Percentiles rank a stretch among this genome's conserved stretches.
These are phyloP conservation scores for Dusona sp. DNA, from an alignment of 2,888 invertebrate genomes.

Conservation along the genomic window DNA sequence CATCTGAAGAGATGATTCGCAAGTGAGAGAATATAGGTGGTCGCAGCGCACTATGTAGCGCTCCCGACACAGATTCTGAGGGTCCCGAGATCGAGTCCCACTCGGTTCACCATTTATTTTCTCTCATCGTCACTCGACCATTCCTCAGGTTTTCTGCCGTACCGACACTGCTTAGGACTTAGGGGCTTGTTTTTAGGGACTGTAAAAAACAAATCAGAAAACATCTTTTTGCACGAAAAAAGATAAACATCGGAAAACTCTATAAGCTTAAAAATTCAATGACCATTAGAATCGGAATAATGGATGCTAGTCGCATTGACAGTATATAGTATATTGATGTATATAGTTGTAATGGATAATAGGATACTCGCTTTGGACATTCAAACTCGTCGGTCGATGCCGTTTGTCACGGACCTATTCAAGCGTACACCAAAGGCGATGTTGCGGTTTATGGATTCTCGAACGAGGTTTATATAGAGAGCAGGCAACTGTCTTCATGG, in stretches of 20 bases:
- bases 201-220: not conserved
- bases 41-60: no score
- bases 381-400: conserved; percentile 54
- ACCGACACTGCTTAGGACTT: no score
- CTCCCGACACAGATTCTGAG: no score
- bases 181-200: no score
- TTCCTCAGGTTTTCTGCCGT: no score
- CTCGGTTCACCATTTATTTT: no score
- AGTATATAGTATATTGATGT: no score
- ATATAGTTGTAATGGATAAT: not conserved
- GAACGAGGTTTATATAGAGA: conserved; percentile 56
- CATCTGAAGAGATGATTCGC: no score
- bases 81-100: no score
- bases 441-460: conserved; percentile 54
- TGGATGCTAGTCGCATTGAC: conserved; percentile 30
- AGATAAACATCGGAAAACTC: not conserved
- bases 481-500: conserved; percentile 72
- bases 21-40: no score
- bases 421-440: conserved; percentile 66
- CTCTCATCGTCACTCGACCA: no score
- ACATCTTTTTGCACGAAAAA: not conserved
- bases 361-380: conserved; percentile 66
- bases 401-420: conserved; percentile 76
- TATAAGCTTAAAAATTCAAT: not conserved
- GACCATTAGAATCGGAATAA: not conserved